Percentiles rank a stretch among this genome's conserved stretches.
These are phyloP conservation scores for Laticauda laticaudata DNA, from an alignment of 2,113 vertebrate species.

Conservation along the genomic window DNA sequence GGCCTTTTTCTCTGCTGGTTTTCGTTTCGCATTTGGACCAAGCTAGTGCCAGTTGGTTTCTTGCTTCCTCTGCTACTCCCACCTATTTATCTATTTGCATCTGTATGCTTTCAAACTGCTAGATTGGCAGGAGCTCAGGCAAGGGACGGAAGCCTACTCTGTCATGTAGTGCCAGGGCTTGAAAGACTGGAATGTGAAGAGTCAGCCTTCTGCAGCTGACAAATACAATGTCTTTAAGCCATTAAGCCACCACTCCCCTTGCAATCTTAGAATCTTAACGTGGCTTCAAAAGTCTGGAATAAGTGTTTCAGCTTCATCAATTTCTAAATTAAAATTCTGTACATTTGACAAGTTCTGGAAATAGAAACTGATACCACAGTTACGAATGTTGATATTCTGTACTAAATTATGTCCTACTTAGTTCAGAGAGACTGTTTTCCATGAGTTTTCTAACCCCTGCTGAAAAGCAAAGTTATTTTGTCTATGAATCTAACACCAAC, in stretches of 20 bases:
- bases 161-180: not conserved
- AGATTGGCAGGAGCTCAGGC: not conserved
- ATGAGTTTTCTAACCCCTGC: not conserved
- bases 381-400: not conserved
- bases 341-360: not conserved
- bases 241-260: not conserved
- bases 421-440: not conserved
- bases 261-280: not conserved
- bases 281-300: not conserved
- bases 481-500: fast-evolving
- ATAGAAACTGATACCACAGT: not conserved
- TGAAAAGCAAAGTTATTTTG: not conserved
- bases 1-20: not conserved
- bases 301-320: not conserved
- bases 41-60: not conserved
- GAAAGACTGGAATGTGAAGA: not conserved
- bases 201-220: not conserved
- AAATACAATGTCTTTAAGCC: not conserved
- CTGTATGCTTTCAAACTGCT: not conserved
- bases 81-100: not conserved
- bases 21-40: not conserved
- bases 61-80: not conserved
- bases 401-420: not conserved
- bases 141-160: not conserved
- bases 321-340: not conserved